A percentile compares a stretch with the other conserved stretches of the same genome.
Evolutionary conservation across 2,797 vertebrate species (phyloP).

Genomic region (Sebastes minor): DNA sequence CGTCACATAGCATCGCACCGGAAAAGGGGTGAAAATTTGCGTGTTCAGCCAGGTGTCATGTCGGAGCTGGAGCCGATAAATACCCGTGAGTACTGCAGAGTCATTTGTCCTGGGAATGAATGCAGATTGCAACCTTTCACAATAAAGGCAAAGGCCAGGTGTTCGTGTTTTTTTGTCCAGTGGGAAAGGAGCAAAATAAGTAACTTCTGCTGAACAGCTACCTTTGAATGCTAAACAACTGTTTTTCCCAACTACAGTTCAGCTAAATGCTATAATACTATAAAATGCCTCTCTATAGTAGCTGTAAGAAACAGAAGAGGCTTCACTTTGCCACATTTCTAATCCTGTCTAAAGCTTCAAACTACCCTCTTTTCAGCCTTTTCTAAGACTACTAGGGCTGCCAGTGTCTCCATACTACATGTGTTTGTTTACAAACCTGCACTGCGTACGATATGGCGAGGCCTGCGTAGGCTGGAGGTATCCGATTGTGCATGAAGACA

Average conservation of each 20-base stretch:
- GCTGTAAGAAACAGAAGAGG: not conserved
- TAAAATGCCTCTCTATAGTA: not conserved
- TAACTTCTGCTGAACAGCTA: not conserved
- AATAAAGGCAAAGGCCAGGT: no score
- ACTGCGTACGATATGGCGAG: conserved; percentile 86
- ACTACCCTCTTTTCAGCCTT: not conserved
- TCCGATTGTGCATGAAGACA: conserved; percentile 85
- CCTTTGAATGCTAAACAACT: not conserved
- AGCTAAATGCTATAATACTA: not conserved
- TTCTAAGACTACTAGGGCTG: not conserved
- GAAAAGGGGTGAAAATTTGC: no score
- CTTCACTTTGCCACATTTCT: not conserved
- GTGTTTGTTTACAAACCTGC: conserved; percentile 77
- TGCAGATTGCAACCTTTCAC: no score
- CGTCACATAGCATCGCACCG: no score
- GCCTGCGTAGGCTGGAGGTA: conserved; percentile 85
- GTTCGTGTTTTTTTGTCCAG: no score
- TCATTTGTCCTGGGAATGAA: no score
- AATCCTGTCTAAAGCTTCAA: not conserved
- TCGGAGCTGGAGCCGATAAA: no score
- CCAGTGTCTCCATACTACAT: not conserved
- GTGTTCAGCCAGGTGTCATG: no score
- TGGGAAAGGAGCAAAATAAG: not conserved
- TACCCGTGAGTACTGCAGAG: no score
- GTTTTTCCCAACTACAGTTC: not conserved